Evolutionary conservation across 2,888 invertebrate species (phyloP), one percentile per base, ranked within the genome.

Genomic region (Yponomeuta sedellus): DNA sequence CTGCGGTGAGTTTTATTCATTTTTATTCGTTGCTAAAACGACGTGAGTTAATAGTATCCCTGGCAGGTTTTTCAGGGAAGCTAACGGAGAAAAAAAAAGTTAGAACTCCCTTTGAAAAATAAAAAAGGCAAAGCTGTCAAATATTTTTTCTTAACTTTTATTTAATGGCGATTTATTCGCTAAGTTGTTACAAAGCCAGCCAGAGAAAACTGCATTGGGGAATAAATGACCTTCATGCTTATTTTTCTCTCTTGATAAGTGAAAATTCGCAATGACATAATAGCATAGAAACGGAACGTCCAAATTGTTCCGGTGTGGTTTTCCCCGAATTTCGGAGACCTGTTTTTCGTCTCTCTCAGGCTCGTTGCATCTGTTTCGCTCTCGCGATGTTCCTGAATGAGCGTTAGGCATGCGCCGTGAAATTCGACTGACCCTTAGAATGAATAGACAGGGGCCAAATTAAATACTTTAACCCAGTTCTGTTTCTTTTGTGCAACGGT

Each of bases 391-490:
- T 85, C 81, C 83, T 86, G 79, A 88, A 89, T 88, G 85, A 80
- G 76, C 73, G 72, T 77, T 75, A 82, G 74, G 77, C 88, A 87
- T 88, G 89, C 89, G 89, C 88, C 66, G 68, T 80, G 67, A 66
- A 70, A 67, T 70, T 74, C 8, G 74, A 67, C 73, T 74, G 74
- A 67, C 16, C 44, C 68, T 69, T 69, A 70, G 56, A 62, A 58
- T 66, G 67, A 63, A 66, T 68, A 69, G 62, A 69, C 28, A 16
- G 63, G 58, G 58, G 10, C 8, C 3, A 4, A 20, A 22, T 10
- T 0, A 22, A 57, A 57, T 10, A 28, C 28, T 28, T 28, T 28
- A 16, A 12, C 44, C 44, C 12, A 16, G 4, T 52, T 52, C 4
- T 52, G 12, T 52, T n/a, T n/a, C n/a, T 44, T 44, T 44, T 12